A percentile compares a stretch with the other conserved stretches of the same genome.
Conservation (phyloP, 2,797 vertebrate species). For the Poeciliopsis presidionis region DNA sequence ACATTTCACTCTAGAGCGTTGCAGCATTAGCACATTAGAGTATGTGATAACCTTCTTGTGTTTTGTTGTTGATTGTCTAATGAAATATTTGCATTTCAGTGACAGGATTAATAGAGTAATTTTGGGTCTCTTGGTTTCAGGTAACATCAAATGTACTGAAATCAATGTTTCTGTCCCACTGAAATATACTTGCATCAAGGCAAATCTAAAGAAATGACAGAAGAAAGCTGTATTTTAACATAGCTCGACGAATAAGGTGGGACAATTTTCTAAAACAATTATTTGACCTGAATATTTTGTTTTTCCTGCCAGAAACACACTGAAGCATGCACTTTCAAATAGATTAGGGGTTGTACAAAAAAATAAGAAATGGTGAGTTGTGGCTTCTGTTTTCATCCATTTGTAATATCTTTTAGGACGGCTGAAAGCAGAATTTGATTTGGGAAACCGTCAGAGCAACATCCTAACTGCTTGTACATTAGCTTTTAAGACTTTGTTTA, state of each 20-base stretch:
- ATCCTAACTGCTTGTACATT: background rate
- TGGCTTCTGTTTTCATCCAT: background rate
- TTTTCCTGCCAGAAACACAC: background rate
- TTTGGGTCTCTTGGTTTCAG: conserved; percentile 26
- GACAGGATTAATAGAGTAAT: conserved; percentile 57
- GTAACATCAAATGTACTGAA: conserved; percentile 43
- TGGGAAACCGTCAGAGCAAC: background rate
- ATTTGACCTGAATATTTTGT: background rate
- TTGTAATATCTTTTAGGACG: background rate
- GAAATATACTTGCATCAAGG: background rate
- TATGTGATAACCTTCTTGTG: conserved; percentile 41
- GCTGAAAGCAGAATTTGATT: background rate
- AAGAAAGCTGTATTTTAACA: conserved; percentile 12
- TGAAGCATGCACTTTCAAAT: background rate
- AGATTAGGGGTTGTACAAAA: background rate
- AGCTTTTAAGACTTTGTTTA: background rate
- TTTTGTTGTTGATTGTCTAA: conserved; percentile 44
- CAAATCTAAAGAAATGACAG: conserved; percentile 23
- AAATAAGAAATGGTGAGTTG: background rate
- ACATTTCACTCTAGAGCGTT: conserved; percentile 26
- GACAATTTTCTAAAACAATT: background rate
- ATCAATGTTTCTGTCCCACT: background rate
- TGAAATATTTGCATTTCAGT: conserved; percentile 57
- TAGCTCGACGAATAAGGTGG: background rate
- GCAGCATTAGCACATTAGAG: conserved; percentile 21